Conservation (phyloP, 2,797 vertebrate genomes). For the Pelobates cultripes region DNA sequence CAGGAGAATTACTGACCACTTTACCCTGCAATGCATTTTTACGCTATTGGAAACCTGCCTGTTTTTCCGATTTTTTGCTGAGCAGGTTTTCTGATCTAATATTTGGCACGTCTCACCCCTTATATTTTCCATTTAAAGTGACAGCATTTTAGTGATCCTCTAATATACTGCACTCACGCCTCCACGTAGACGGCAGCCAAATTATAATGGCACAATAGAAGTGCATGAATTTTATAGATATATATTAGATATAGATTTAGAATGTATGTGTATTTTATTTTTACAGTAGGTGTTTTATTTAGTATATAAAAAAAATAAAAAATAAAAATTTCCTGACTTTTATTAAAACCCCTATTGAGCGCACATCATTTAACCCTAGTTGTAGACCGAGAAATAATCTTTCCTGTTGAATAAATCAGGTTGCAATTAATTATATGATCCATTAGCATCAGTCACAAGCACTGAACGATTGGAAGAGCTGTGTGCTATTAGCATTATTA, state of each 20-base stretch:
- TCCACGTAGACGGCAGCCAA: constrained; percentile 24
- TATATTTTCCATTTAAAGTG: constrained; percentile 49
- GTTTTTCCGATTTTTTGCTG: constrained; percentile 41
- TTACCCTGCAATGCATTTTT: constrained; percentile 13
- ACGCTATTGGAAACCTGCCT: constrained; percentile 33
- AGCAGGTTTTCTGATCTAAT: constrained; percentile 49
- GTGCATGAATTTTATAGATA: not conserved
- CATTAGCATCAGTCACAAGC: not conserved
- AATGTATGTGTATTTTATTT: too few species aligned
- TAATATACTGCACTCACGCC: constrained; percentile 27
- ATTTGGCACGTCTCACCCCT: constrained; percentile 31
- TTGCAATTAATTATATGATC: not conserved
- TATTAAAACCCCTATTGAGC: not conserved
- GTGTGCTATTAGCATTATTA: not conserved
- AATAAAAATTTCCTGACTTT: not conserved
- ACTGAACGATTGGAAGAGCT: not conserved
- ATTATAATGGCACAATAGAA: not conserved
- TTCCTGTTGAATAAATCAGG: not conserved
- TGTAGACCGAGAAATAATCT: not conserved
- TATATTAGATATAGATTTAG: too few species aligned
- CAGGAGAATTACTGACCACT: constrained; percentile 5
- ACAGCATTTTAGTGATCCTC: constrained; percentile 17
- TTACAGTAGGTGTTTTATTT: not conserved
- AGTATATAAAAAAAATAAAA: not conserved
- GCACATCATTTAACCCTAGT: not conserved